A percentile compares a stretch with the other conserved stretches of the same genome.
Conservation (phyloP, 2,888 invertebrate species). For the Leptinotarsa rubiginosa region DNA sequence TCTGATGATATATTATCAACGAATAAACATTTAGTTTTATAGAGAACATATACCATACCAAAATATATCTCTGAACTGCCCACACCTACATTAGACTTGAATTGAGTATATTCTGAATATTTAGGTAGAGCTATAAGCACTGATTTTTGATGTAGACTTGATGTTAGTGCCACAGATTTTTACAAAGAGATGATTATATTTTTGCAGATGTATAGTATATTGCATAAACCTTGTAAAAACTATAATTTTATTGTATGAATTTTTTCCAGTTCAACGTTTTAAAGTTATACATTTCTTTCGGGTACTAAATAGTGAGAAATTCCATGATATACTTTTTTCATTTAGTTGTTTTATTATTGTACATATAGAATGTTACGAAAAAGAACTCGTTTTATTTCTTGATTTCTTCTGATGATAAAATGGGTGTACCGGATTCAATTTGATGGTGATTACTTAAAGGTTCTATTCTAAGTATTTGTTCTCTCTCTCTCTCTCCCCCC, state of each 20-base stretch:
- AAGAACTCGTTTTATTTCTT: not conserved
- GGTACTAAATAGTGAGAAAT: slow-evolving; percentile 1
- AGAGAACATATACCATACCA: not conserved
- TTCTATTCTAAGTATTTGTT: no score
- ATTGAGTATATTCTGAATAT: slow-evolving; percentile 14
- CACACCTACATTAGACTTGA: not conserved
- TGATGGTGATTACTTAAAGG: no score
- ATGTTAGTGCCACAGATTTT: slow-evolving; percentile 43
- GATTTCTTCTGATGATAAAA: not conserved
- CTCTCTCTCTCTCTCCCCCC: no score
- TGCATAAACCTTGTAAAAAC: slow-evolving; percentile 1
- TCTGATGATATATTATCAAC: not conserved
- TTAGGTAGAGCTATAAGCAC: slow-evolving; percentile 16
- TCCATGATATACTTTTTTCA: not conserved
- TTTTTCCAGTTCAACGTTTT: not conserved
- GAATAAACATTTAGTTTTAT: not conserved
- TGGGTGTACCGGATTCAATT: not conserved
- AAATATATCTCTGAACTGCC: not conserved
- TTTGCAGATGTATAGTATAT: slow-evolving; percentile 36
- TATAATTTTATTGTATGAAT: not conserved
- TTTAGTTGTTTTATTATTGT: slow-evolving; percentile 5
- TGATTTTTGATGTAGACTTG: slow-evolving; percentile 33
- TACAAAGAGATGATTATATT: slow-evolving; percentile 41
- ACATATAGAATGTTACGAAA: slow-evolving; percentile 8
- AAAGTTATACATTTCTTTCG: not conserved